Percentiles rank a stretch among this genome's conserved stretches.
phyloP scores from a whole-genome alignment of 2,113 vertebrate species.

The Hyaena hyaena region DNA sequence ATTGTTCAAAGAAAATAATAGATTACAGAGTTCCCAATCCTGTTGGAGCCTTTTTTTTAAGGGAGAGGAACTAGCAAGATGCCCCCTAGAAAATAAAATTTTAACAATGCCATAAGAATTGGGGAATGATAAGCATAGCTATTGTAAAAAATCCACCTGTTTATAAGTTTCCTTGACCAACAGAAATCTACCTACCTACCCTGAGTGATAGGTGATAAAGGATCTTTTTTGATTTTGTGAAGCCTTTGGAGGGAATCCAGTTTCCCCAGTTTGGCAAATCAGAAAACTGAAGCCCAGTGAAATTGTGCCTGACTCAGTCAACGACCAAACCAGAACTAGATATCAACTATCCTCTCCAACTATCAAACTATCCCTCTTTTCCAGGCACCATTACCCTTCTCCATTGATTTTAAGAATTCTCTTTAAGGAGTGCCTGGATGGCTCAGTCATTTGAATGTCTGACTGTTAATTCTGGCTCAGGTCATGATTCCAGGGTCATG shows the following conservation, averaged over 20 bases:
- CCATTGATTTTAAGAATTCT: neutral
- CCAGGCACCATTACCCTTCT: neutral
- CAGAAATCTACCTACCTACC: neutral
- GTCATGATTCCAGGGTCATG: too few relatives aligned
- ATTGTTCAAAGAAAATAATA: neutral
- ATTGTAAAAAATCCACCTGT: neutral
- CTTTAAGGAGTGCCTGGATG: neutral
- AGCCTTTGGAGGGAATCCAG: neutral
- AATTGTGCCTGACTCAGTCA: neutral
- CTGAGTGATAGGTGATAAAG: neutral
- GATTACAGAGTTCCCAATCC: neutral
- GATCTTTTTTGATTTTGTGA: neutral
- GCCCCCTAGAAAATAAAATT: neutral
- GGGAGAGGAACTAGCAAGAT: neutral
- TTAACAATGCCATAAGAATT: neutral
- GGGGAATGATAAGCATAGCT: neutral
- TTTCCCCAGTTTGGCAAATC: neutral
- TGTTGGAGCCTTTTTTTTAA: neutral
- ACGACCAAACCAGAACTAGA: neutral
- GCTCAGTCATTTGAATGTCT: too few relatives aligned
- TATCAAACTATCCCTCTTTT: neutral
- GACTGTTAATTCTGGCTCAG: too few relatives aligned
- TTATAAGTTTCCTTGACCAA: neutral
- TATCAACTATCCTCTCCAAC: neutral
- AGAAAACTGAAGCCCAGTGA: conserved; percentile 29